Evolutionary conservation across 2,888 invertebrate genomes (phyloP), one percentile per base, ranked within the genome.

Genomic region (Drosophila antonietae): DNA sequence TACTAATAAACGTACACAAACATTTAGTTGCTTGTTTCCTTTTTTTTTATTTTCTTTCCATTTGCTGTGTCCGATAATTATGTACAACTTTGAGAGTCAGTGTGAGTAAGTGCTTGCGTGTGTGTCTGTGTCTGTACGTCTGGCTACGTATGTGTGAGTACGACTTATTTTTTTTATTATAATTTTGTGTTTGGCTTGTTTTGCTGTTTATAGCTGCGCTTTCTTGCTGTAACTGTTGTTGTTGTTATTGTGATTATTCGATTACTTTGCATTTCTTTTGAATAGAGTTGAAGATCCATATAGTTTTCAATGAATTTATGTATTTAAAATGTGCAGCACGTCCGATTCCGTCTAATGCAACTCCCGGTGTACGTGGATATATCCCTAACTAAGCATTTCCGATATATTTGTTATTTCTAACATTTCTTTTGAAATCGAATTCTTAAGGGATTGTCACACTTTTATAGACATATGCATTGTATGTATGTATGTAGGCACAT

Each of bases 101-200:
- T 35, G 31, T 53, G 23, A 47, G 51, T 68, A 12, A 57, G 43
- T 71, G 18, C 49, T 55, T 64, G 53, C 12, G 8, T 64, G 58
- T 69, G 8, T 64, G 58, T 69, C 14, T 33, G 23, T 49, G 37
- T 47, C 46, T 52, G 23, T 61, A 44, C 61, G 5, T 41, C n/a
- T 41, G 51, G 33, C 66, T 33, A n/a, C 37, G 44, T 49, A 7
- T 64, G 55, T 53, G 31, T 44, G 64, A 59, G 69, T 67, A 51
- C 49, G 63, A 69, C 78, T 72, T 83, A 80, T 88, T 76, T 83
- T 73, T n/a, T n/a, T n/a, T n/a, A n/a, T n/a, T 83, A 87, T 73
- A 75, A 77, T 64, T 81, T 78, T 81, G 72, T 84, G 69, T 83
- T 80, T 80, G 75, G 65, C 46, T 78, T 69, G 69, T 15, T 23